Conservation (phyloP, 2,888 invertebrate species). For the Bugulina stolonifera region DNA sequence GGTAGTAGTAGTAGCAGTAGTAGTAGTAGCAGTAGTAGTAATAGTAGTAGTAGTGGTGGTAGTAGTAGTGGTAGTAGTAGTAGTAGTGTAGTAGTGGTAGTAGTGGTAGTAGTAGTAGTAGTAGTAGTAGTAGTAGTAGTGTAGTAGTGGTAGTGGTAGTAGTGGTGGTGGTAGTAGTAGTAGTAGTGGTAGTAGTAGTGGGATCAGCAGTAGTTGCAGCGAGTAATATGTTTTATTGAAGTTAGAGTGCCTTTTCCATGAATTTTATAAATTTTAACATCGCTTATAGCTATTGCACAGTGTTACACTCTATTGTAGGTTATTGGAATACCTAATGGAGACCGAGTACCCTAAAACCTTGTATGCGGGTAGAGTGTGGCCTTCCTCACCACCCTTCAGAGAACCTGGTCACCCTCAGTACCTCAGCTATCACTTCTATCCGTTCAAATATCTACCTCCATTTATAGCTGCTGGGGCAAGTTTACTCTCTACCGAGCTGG, state of each 20-base stretch:
- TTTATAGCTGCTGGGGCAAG: constrained; percentile 18
- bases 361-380: constrained; percentile 14
- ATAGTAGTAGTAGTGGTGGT: constrained; percentile 1
- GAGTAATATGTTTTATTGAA: no score
- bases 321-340: background rate
- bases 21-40: constrained; percentile 25
- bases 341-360: background rate
- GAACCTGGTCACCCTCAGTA: background rate
- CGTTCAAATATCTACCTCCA: background rate
- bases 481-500: background rate
- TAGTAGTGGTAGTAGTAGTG: constrained; percentile 25
- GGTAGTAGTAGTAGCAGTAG: constrained; percentile 24
- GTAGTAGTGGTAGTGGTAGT: no score
- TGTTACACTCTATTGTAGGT: constrained; percentile 9
- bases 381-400: background rate
- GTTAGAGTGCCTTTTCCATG: no score
- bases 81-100: no score
- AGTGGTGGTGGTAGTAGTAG: constrained; percentile 24
- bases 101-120: no score
- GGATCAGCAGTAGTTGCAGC: constrained; percentile 5
- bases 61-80: no score
- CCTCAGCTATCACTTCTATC: constrained; percentile 14
- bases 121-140: no score
- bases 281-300: no score
- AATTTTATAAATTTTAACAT: no score